Percentiles rank a stretch among this genome's conserved stretches.
These are phyloP conservation scores for Carabus problematicus DNA, from an alignment of 2,888 invertebrate species.

Conservation along the genomic window DNA sequence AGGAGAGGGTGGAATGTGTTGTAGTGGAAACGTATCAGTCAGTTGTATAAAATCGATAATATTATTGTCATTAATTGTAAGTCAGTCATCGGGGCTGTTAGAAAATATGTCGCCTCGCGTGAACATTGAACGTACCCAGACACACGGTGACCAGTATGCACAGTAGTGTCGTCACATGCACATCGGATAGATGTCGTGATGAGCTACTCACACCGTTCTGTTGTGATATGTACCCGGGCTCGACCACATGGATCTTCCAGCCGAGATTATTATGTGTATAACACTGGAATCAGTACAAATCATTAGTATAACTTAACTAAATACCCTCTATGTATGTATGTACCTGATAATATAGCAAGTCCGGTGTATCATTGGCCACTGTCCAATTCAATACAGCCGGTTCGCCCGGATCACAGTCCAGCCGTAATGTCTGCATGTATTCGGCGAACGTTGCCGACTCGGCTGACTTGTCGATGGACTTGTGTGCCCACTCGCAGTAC, in stretches of 20 bases:
- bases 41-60: constrained; percentile 31
- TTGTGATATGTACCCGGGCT: constrained; percentile 66
- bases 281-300: constrained; percentile 68
- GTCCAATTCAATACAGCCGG: constrained; percentile 84
- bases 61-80: constrained; percentile 35
- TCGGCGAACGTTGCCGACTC: constrained; percentile 78
- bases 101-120: constrained; percentile 28
- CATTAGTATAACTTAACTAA: constrained; percentile 10
- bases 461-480: constrained; percentile 75
- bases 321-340: constrained; percentile 28
- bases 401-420: constrained; percentile 79
- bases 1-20: constrained; percentile 9
- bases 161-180: background rate
- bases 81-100: constrained; percentile 35
- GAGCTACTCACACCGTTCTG: constrained; percentile 50
- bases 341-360: constrained; percentile 89
- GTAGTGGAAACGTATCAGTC: constrained; percentile 25
- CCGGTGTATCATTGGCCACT: constrained; percentile 83
- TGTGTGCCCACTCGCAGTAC: constrained; percentile 88
- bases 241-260: constrained; percentile 90
- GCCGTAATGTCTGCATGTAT: constrained; percentile 76
- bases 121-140: too few species aligned
- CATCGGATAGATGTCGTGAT: background rate
- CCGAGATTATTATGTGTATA: constrained; percentile 91
- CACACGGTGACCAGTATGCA: too few species aligned